Base-by-base conservation (phyloP, 2,113 vertebrate species). In the Heterochromis multidens region DNA sequence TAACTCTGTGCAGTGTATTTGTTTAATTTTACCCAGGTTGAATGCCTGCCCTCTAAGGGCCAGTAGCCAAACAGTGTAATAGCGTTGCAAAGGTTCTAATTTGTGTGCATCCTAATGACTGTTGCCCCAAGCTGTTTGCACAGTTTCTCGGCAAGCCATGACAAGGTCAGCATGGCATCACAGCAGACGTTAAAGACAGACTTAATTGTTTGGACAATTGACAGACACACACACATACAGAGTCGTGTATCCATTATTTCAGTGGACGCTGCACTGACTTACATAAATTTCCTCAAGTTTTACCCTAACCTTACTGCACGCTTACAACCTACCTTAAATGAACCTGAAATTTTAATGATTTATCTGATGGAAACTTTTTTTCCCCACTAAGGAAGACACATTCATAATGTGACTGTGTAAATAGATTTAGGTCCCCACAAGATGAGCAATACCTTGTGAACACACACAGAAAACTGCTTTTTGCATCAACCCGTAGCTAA, bases 81-180 rank as follows among this genome's bases (percentile, higher is more conserved):
- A 65, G 70, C 54, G 33, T 35, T 6, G 61, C 76, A 86, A 85
- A 77, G 74, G 6, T 84, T 93, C 70, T 89, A 89, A 93, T 92
- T 89, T 91, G 91, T 87, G 89, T 79, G 86, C 87, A 88, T 88
- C 67, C 49, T 93, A 90, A 93, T 88, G 81, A 89, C 86, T 77
- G 61, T 62, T 86, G 91, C 89, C 78, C 58, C 7, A 9, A 84
- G 87, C 81, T 84, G 82, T 90, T 91, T 91, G 90, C 86, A 80
- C 49, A 86, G 78, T 84, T 87, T 91, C 81, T 19, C 91, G 77
- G 81, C 37, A 87, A 88, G 74, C 91, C 57, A 40, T 6, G 63
- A 87, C 84, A 95, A 93, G 91, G 93, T 93, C 94, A 94, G 83
- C 21, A 4, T 88, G 58, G 85, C 77, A 82, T 87, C 87, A 83